phyloP scores from a whole-genome alignment of 2,113 vertebrate genomes.

The Vombatus ursinus region DNA sequence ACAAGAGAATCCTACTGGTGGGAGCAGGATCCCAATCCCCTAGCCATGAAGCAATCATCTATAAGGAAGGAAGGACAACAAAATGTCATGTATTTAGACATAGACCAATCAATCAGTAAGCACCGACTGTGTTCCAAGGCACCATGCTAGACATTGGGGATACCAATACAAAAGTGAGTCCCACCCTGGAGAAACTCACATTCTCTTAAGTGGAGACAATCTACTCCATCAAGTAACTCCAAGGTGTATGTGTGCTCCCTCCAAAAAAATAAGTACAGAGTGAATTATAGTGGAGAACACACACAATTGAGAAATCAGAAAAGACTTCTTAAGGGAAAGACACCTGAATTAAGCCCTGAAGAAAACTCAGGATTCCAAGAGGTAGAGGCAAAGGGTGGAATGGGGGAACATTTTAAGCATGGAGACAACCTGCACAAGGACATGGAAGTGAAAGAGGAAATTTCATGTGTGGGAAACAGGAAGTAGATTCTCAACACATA shows the following conservation, averaged over 20 bases:
- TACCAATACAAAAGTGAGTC: too few relatives aligned
- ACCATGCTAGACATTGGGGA: neutral
- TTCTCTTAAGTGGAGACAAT: neutral
- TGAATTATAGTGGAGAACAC: neutral
- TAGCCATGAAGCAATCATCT: constrained; percentile 1
- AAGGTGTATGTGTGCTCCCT: neutral
- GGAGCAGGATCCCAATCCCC: constrained; percentile 8
- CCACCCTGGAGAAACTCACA: neutral
- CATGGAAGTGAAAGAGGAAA: neutral
- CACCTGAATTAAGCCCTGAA: neutral
- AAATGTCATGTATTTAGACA: neutral
- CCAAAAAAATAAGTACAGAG: neutral
- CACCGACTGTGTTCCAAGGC: neutral
- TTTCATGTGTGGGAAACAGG: neutral
- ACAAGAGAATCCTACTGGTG: constrained; percentile 12
- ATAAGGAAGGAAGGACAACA: neutral
- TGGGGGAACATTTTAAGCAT: neutral
- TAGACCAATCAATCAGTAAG: neutral
- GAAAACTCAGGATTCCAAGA: neutral
- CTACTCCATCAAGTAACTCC: neutral
- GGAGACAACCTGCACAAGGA: neutral
- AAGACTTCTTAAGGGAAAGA: neutral
- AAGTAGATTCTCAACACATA: neutral
- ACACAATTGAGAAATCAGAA: neutral
- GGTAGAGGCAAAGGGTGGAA: neutral